These are phyloP conservation scores for Eristalinus sepulchralis DNA, from an alignment of 2,888 invertebrate genomes.

Conservation along the genomic window DNA sequence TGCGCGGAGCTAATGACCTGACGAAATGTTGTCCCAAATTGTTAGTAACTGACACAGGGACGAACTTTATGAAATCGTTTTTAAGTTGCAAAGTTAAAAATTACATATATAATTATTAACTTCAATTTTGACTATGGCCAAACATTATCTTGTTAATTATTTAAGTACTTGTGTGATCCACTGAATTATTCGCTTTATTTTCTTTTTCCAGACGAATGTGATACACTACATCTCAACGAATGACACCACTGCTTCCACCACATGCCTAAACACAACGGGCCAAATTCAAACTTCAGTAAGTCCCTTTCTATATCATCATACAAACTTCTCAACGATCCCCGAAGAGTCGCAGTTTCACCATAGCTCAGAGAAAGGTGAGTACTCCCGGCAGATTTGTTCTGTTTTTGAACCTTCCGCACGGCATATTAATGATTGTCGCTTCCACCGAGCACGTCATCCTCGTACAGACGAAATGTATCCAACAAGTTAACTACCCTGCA, in stretches of 20 bases:
- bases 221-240: constrained; percentile 57
- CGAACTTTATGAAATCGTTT: not conserved
- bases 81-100: too few species aligned
- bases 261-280: constrained; percentile 66
- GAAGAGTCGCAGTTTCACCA: constrained; percentile 72
- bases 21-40: not conserved
- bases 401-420: not conserved
- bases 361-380: constrained; percentile 58
- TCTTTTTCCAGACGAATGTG: constrained; percentile 46
- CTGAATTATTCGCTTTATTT: not conserved
- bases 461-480: not conserved
- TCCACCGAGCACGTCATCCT: not conserved
- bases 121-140: too few species aligned
- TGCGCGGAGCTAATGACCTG: too few species aligned
- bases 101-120: too few species aligned
- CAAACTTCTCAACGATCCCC: constrained; percentile 73
- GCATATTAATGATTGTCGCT: not conserved
- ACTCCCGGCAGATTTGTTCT: not conserved
- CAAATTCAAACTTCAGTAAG: constrained; percentile 64
- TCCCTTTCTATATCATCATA: constrained; percentile 67
- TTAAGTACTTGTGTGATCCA: not conserved
- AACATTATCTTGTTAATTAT: too few species aligned
- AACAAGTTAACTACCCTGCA: not conserved
- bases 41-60: not conserved
- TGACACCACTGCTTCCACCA: constrained; percentile 65